These are phyloP conservation scores for Prosapia bicincta DNA, from an alignment of 2,888 invertebrate genomes.

Conservation along the genomic window DNA sequence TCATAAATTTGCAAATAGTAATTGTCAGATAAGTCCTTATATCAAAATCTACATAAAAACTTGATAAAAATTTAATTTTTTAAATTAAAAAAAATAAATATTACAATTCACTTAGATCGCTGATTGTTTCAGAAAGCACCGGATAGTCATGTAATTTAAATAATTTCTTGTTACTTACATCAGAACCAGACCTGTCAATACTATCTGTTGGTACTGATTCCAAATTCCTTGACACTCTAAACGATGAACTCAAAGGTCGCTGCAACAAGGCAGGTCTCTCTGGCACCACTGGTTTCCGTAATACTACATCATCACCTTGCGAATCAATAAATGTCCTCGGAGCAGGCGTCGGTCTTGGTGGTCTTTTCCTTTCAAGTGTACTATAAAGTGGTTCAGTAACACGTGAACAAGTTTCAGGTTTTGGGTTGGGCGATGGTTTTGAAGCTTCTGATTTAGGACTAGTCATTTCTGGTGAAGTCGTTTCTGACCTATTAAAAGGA, in stretches of 20 bases:
- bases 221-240: conserved; percentile 46
- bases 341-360: conserved; percentile 52
- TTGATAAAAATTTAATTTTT: no score
- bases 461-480: background rate
- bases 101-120: no score
- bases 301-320: conserved; percentile 39
- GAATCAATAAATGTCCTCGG: conserved; percentile 48
- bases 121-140: no score
- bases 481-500: background rate
- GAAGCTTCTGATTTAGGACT: background rate
- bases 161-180: no score
- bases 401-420: conserved; percentile 43
- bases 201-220: conserved; percentile 30
- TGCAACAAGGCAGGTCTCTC: conserved; percentile 71
- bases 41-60: no score
- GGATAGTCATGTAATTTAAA: no score
- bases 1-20: no score
- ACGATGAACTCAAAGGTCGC: conserved; percentile 50
- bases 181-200: conserved; percentile 6
- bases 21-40: no score
- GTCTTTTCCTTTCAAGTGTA: conserved; percentile 43
- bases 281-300: conserved; percentile 73
- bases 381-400: conserved; percentile 37
- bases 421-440: conserved; percentile 8
- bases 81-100: no score